Conservation (phyloP, 2,797 vertebrate genomes). For the Erethizon dorsatum region DNA sequence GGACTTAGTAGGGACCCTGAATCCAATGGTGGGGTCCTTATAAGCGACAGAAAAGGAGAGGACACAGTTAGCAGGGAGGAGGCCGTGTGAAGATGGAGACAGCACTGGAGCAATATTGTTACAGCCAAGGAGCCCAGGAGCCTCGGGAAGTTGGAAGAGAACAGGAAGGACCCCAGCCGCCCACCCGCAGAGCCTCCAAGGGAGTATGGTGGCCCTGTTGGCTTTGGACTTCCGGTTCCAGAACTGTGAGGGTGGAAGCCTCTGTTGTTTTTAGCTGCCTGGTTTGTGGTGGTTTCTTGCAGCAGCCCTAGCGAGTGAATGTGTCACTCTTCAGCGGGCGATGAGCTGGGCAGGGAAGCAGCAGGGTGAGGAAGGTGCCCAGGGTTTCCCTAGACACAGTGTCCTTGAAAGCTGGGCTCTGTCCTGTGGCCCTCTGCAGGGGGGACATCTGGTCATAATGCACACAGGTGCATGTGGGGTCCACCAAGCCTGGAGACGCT, state of each 20-base stretch:
- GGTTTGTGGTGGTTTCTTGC: not conserved
- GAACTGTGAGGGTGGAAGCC: not conserved
- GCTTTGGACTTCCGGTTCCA: not conserved
- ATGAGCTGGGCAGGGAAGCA: not conserved
- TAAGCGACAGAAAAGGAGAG: not conserved
- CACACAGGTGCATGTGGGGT: not conserved
- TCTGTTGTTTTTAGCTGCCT: not conserved
- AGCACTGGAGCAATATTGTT: accelerated
- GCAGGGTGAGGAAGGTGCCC: not conserved
- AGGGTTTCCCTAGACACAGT: not conserved
- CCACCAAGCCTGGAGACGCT: not conserved
- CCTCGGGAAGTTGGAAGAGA: not conserved
- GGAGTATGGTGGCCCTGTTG: not conserved
- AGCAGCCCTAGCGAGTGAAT: not conserved
- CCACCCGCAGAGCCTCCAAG: not conserved
- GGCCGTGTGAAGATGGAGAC: not conserved
- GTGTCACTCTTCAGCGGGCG: not conserved
- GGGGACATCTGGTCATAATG: not conserved
- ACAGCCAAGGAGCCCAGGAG: not conserved
- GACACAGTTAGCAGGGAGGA: not conserved
- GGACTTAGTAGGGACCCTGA: not conserved
- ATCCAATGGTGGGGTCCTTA: not conserved
- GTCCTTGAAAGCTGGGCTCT: not conserved
- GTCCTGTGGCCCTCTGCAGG: not conserved
- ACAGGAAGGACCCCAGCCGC: too few relatives aligned